Base-by-base conservation (phyloP, 1,140 invertebrate species). In the Pachyrhynchus sulphureomaculatus region DNA sequence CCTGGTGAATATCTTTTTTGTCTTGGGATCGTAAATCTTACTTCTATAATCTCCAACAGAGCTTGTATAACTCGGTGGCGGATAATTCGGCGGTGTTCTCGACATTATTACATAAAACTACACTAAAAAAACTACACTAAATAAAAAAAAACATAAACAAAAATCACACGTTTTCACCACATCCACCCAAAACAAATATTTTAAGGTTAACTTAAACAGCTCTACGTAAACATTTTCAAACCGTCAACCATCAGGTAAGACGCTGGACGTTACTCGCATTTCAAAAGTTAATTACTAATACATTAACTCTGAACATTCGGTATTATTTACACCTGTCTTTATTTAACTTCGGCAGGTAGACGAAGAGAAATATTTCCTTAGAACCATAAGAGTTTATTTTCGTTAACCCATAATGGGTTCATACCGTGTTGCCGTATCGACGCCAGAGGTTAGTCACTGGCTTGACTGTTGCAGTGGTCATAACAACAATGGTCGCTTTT, bases 21-120 rank as follows among this genome's bases (percentile, higher is more conserved):
- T 86, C 53, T 88, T 82, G 18, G 80, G 69, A 74, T 92, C 87
- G 75, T 88, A 91, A 49, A 91, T 64, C 70, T 88, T 65, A 32
- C 34, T 63, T 45, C 45, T 69, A 53, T 66, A 68, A 23, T 65
- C 57, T 18, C 24, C 39, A 21, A 52, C 45, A 33, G 62, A 64
- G 20, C 24, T 37, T 12, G 33, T 34, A 41, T 18, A 17, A 41
- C 37, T 41, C 4, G 37, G 37, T 9, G 20, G 15, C 17, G 37
- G 13, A 9, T 15, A 10, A n/a, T 8, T 13, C n/a, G 8, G 9
- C 20, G 23, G 42, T 10, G 12, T 8, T 10, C 42, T 21, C 5
- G 10, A 6, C 18, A 26, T 34, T 10, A 15, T 53, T 9, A 49
- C 32, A 20, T 2, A 18, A 1, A 44, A 33, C 17, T 33, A 15